phyloP scores from a whole-genome alignment of 1,140 invertebrate species.

The Rhysida immarginata region DNA sequence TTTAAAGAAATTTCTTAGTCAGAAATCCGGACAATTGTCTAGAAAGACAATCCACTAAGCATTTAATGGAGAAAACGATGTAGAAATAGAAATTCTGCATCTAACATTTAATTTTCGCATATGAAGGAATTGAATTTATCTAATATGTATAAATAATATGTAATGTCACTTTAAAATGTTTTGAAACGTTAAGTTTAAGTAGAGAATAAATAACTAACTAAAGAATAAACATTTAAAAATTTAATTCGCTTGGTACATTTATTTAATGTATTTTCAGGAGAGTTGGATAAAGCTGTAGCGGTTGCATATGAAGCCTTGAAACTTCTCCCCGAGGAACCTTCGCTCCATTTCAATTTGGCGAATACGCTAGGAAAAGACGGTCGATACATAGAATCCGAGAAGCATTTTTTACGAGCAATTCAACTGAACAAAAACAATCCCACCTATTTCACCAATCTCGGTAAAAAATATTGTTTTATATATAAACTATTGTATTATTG shows the following conservation, averaged over 20 bases:
- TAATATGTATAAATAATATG: no score
- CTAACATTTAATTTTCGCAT: no score
- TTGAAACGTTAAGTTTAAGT: no score
- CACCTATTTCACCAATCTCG: conserved; percentile 69
- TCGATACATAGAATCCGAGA: conserved; percentile 58
- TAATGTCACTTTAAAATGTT: no score
- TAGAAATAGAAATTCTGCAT: no score
- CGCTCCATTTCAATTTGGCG: conserved; percentile 68
- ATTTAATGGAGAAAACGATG: no score
- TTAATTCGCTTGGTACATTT: background rate
- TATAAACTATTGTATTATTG: no score
- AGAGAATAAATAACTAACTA: background rate
- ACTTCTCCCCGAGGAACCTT: conserved; percentile 50
- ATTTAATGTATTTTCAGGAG: conserved; percentile 29
- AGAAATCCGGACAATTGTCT: no score
- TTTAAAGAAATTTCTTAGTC: no score
- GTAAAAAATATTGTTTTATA: no score
- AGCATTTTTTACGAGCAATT: conserved; percentile 60
- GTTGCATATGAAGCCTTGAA: conserved; percentile 48
- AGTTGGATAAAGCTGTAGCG: conserved; percentile 48
- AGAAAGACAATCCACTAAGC: no score
- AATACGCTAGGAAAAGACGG: conserved; percentile 73
- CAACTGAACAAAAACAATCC: conserved; percentile 45
- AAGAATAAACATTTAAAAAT: background rate
- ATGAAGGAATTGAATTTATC: no score